Base-by-base conservation (phyloP, 2,888 invertebrate species). In the Syritta pipiens region DNA sequence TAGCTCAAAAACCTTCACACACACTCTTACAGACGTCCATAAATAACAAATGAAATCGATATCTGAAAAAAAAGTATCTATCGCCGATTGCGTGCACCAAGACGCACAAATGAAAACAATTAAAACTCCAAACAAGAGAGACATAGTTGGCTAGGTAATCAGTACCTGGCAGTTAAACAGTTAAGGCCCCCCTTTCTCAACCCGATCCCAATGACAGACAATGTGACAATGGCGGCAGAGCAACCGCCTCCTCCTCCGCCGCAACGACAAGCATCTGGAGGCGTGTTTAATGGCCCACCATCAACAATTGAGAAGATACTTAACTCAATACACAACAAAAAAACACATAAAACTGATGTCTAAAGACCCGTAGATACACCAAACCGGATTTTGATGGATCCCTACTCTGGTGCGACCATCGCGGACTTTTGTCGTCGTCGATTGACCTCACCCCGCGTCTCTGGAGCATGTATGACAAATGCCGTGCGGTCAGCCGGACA, bases 391-490 rank as follows among this genome's bases (percentile, higher is more conserved):
- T 76, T 44, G 48, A 63, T 76, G 57, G 55, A 69, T 69, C 37
- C 3, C 6, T 17, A 14, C 17, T 7, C n/a, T n/a, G 37, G 20
- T 55, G 57, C n/a, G 51, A 44, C 57, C 65, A 51, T 72, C 37
- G 19, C n/a, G n/a, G n/a, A n/a, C n/a, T n/a, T n/a, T n/a, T n/a
- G n/a, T n/a, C n/a, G n/a, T 30, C 24, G 7, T 46, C 26, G 42
- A 51, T 53, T 59, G 59, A 74, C 67, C 59, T 71, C 71, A 65
- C 49, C 76, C 63, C 44, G 44, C 60, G 17, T 77, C 72, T 77
- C 65, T 77, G 77, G 77, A 72, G 60, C 77, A 77, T 77, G 77
- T 77, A 65, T 72, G 72, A 72, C 75, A 75, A 69, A 75, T 75
- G 35, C 75, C 48, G 48, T 32, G 10, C 57, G 48, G 67, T 48